Percentiles rank a stretch among this genome's conserved stretches.
Conservation (phyloP, 2,113 vertebrate species). For the Thoracochromis brauschi region DNA sequence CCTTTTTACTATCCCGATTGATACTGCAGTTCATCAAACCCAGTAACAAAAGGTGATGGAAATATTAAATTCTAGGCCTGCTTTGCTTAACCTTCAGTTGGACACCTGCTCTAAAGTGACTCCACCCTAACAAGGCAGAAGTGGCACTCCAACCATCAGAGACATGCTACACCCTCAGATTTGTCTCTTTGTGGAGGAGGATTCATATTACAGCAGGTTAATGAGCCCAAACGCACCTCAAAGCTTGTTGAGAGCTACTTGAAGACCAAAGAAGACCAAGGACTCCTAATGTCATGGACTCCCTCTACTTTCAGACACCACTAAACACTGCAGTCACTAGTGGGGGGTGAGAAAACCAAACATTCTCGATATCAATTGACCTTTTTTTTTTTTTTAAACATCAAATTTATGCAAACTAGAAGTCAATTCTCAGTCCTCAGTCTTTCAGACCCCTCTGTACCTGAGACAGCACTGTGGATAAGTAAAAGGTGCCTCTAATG, state of each 20-base stretch:
- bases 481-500: neutral
- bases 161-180: neutral
- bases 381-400: rapidly evolving
- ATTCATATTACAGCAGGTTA: neutral
- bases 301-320: neutral
- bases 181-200: neutral
- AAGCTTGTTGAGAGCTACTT: neutral
- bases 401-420: neutral
- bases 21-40: neutral
- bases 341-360: neutral
- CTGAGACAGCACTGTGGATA: neutral
- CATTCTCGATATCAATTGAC: neutral
- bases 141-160: neutral
- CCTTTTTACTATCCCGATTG: neutral
- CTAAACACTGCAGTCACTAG: neutral
- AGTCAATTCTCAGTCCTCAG: neutral
- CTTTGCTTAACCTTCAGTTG: neutral
- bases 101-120: neutral
- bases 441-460: neutral
- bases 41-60: neutral
- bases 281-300: neutral
- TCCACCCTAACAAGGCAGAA: neutral
- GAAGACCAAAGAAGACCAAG: neutral
- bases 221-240: neutral
- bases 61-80: neutral